A percentile compares a stretch with the other conserved stretches of the same genome.
phyloP scores from a whole-genome alignment of 1,140 invertebrate species.

The Achatina immaculata region DNA sequence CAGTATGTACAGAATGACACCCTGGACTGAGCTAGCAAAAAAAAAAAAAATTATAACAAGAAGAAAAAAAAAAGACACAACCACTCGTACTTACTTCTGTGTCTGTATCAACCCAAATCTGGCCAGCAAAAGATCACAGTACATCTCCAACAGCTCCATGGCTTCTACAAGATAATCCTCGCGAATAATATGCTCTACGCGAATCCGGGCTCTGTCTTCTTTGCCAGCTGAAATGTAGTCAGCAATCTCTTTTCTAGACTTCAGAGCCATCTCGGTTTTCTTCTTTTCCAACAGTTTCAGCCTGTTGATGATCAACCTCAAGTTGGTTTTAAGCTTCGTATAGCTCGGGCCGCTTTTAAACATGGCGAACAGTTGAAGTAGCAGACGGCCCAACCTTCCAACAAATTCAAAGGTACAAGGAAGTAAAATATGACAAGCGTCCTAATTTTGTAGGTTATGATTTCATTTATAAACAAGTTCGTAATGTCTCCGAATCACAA shows the following conservation, averaged over 20 bases:
- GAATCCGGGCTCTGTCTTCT: conserved; percentile 91
- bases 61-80: background rate
- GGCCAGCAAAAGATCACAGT: conserved; percentile 96
- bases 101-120: conserved; percentile 97
- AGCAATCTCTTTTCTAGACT: conserved; percentile 96
- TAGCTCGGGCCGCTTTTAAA: conserved; percentile 65
- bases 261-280: conserved; percentile 95
- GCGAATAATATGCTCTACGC: conserved; percentile 98
- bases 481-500: too few species aligned
- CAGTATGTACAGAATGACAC: too few species aligned
- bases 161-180: conserved; percentile 99
- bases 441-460: too few species aligned
- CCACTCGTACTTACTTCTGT: conserved; percentile 83
- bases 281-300: conserved; percentile 97
- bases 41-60: too few species aligned
- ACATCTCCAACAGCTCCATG: conserved; percentile 99
- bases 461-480: too few species aligned
- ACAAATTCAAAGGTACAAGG: too few species aligned
- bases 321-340: conserved; percentile 94
- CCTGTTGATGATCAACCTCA: conserved; percentile 91
- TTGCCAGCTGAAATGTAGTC: conserved; percentile 89
- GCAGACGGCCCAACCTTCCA: too few species aligned
- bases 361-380: too few species aligned
- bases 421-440: too few species aligned
- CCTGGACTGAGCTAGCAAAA: too few species aligned